Evolutionary conservation across 2,113 vertebrate species (phyloP).

Genomic region (Serilophus lunatus): DNA sequence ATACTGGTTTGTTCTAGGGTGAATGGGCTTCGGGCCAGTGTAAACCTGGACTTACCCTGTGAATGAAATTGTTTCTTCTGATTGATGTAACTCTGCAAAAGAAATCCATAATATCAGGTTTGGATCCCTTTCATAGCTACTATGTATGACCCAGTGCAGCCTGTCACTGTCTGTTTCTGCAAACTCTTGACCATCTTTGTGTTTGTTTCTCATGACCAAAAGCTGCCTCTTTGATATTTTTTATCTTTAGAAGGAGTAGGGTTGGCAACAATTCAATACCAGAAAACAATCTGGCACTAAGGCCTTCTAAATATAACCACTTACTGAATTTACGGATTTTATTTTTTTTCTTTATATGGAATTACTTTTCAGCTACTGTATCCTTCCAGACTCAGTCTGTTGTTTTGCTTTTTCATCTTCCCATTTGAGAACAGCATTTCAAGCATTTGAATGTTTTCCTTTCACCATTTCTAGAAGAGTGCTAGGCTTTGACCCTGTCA

Average conservation of each 20-base stretch:
- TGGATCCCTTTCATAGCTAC: not conserved
- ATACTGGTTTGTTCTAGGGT: not conserved
- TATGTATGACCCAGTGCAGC: not conserved
- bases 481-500: not conserved
- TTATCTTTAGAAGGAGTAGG: not conserved
- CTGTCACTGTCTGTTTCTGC: not conserved
- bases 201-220: not conserved
- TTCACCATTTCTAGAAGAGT: not conserved
- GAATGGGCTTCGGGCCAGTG: not conserved
- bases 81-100: not conserved
- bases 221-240: not conserved
- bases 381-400: not conserved
- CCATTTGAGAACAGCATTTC: not conserved
- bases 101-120: not conserved
- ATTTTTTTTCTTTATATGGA: conserved; percentile 34
- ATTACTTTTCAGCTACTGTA: conserved; percentile 3
- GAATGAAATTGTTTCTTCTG: not conserved
- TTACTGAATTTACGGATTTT: not conserved
- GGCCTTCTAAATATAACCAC: conserved; percentile 20
- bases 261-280: not conserved
- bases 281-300: not conserved
- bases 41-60: not conserved
- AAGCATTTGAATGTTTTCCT: conserved; percentile 5
- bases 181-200: not conserved
- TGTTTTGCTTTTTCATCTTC: not conserved